phyloP scores from a whole-genome alignment of 2,113 vertebrate species.

The Rutilus rutilus region DNA sequence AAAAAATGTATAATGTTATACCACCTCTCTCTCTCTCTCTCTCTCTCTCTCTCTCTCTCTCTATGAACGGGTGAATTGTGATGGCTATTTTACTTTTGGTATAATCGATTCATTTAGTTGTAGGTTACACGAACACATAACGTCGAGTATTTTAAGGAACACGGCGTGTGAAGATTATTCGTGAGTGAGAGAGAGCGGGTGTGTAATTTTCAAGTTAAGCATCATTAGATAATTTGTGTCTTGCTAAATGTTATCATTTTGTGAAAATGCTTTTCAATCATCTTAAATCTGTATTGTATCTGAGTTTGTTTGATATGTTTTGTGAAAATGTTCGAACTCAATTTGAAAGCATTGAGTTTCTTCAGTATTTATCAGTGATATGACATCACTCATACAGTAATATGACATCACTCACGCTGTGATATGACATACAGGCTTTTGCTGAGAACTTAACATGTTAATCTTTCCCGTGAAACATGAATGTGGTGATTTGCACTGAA shows the following conservation, averaged over 20 bases:
- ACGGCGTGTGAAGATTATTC: slow-evolving; percentile 15
- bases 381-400: slow-evolving; percentile 30
- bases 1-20: background rate
- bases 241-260: slow-evolving; percentile 45
- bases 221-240: slow-evolving; percentile 36
- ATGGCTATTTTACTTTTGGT: background rate
- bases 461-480: slow-evolving; percentile 36
- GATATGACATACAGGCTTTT: slow-evolving; percentile 26
- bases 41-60: background rate
- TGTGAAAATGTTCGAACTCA: slow-evolving; percentile 25
- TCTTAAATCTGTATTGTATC: slow-evolving; percentile 39
- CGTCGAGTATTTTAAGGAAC: slow-evolving; percentile 4
- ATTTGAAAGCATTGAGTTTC: slow-evolving; percentile 30
- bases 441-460: slow-evolving; percentile 19
- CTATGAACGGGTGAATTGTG: background rate
- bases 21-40: background rate
- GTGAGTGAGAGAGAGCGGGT: background rate
- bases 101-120: slow-evolving; percentile 3
- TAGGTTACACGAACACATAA: slow-evolving; percentile 11
- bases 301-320: slow-evolving; percentile 39
- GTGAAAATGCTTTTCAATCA: slow-evolving; percentile 21
- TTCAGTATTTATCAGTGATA: slow-evolving; percentile 38
- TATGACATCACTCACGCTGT: slow-evolving; percentile 21
- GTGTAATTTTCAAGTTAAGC: slow-evolving; percentile 23
- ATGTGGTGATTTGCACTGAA: slow-evolving; percentile 40